Conservation (phyloP, 2,888 invertebrate species). For the Lymantria monacha region DNA sequence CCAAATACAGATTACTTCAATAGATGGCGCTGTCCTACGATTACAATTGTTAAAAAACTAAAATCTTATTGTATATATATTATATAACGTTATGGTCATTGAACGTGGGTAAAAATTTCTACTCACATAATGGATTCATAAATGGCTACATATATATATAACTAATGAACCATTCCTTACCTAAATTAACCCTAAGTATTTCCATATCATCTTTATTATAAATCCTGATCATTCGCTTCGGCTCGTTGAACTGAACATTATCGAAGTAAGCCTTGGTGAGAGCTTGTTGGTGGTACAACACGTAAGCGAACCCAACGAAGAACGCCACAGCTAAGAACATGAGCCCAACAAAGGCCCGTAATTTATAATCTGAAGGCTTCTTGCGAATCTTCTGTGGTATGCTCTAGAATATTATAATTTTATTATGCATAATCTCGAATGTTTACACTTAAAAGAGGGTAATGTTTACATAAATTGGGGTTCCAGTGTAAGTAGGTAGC, state of each 20-base stretch:
- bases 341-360: slow-evolving; percentile 90
- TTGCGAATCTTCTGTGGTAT: slow-evolving; percentile 88
- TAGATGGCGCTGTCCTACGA: too few relatives aligned
- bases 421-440: slow-evolving; percentile 18
- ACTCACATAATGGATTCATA: too few relatives aligned
- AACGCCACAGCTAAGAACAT: slow-evolving; percentile 91
- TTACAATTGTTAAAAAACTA: too few relatives aligned
- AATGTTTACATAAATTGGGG: too few relatives aligned
- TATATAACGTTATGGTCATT: too few relatives aligned
- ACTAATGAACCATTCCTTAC: slow-evolving; percentile 45
- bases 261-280: slow-evolving; percentile 91
- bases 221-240: slow-evolving; percentile 87
- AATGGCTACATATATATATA: too few relatives aligned
- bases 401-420: slow-evolving; percentile 76
- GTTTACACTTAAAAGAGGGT: too few relatives aligned
- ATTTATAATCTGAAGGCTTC: slow-evolving; percentile 89
- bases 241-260: slow-evolving; percentile 91
- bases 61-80: too few relatives aligned
- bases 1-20: too few relatives aligned
- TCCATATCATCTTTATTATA: slow-evolving; percentile 87
- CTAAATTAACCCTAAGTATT: slow-evolving; percentile 86
- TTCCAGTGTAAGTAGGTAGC: too few relatives aligned
- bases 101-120: too few relatives aligned
- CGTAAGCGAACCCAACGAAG: slow-evolving; percentile 91
- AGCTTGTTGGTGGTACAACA: slow-evolving; percentile 91